Percentiles rank a stretch among this genome's conserved stretches.
phyloP scores from a whole-genome alignment of 2,113 vertebrate genomes.

The Hemichromis elongatus region DNA sequence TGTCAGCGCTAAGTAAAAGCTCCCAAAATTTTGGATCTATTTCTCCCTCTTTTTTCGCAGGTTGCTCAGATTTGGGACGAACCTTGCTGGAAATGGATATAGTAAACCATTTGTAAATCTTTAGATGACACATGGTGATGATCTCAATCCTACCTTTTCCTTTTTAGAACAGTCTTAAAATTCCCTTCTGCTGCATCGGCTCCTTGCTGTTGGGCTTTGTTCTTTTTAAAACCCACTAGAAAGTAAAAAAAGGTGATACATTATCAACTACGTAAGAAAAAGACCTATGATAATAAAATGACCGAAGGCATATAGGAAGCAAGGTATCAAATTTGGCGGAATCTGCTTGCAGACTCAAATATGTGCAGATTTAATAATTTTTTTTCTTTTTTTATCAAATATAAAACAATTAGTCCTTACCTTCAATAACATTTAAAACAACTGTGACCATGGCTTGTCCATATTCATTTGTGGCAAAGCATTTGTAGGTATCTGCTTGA shows the following conservation, averaged over 20 bases:
- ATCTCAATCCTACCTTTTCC: constrained; percentile 45
- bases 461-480: constrained; percentile 73
- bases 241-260: not conserved
- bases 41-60: constrained; percentile 58
- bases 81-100: constrained; percentile 45
- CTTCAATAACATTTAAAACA: constrained; percentile 81
- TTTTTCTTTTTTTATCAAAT: too few species aligned
- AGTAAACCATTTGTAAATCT: not conserved
- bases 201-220: constrained; percentile 27
- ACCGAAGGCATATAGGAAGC: not conserved
- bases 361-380: not conserved
- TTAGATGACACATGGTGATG: not conserved
- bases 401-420: constrained; percentile 58
- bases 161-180: constrained; percentile 55
- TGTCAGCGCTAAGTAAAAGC: constrained; percentile 78
- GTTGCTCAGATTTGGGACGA: constrained; percentile 16
- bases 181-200: not conserved
- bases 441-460: constrained; percentile 79
- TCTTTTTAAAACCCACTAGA: constrained; percentile 82
- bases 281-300: not conserved
- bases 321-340: not conserved
- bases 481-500: constrained; percentile 82
- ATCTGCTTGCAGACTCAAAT: not conserved
- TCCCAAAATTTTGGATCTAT: constrained; percentile 79
- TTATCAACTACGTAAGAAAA: not conserved